Evolutionary conservation across 2,888 invertebrate species (phyloP), one percentile per base, ranked within the genome.

Genomic region (Torymus texanus): DNA sequence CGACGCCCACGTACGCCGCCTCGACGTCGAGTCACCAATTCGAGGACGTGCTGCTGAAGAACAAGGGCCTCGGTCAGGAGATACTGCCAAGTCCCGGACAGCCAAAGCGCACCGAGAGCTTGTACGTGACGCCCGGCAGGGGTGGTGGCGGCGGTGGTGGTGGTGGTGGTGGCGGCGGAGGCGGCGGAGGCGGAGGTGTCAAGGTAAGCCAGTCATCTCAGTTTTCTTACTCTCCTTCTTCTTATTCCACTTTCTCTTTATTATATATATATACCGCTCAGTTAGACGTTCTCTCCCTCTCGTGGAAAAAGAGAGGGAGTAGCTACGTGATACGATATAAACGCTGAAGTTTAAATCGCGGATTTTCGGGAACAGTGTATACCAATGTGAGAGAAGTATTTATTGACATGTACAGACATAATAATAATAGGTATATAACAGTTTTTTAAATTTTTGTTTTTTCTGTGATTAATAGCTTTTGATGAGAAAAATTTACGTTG

Each of bases 51-150:
- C 92, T 96, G 81, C 89, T 97, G 86, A 93, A 95, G 88, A 96
- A 96, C 90, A 93, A 96, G 86, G 94, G 93, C 84, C 92, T 97
- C 78, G 96, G 96, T 81, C 97, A 97, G 91, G 97, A 97, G 89
- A 97, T 97, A 90, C 94, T 96, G 87, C 96, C 97, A 82, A 97
- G 97, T 85, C 94, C 93, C 80, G 95, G 95, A 87, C 96, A 97
- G 90, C 97, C 97, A 79, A 97, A 97, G 91, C 93, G 97, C 87
- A 97, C 97, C 83, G 97, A 97, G 91, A 97, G 97, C 89, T 92
- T 97, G 86, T 97, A 95, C 91, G 94, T 96, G 2, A 82, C 81
- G 11, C 81, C 81, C 4, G 84, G 85, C 1, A 82, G 84, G 16
- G 83, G 79, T 50, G 83, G 84, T n/a, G 83, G 83, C 0, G 83